Evolutionary conservation across 2,888 invertebrate genomes (phyloP).

Genomic region (Sarcophaga variegata): DNA sequence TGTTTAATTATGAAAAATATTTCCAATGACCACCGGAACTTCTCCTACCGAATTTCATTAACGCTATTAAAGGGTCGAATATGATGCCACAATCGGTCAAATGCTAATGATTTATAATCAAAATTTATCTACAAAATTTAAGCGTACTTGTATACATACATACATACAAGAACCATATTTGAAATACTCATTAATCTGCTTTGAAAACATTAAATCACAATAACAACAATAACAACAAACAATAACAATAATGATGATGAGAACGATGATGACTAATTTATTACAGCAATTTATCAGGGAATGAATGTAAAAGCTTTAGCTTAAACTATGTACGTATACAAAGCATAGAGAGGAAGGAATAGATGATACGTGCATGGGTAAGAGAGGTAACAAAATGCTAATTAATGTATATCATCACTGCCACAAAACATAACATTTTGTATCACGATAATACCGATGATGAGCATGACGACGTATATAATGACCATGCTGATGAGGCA

Average conservation of each 20-base stretch:
- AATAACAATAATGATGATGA: constrained; percentile 14
- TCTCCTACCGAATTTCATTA: neutral
- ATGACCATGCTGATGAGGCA: neutral
- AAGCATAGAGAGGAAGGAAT: neutral
- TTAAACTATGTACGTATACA: neutral
- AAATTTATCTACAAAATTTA: constrained; percentile 13
- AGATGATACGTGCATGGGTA: neutral
- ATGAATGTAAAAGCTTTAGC: constrained; percentile 24
- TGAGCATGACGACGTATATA: constrained; percentile 15
- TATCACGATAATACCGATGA: constrained; percentile 28
- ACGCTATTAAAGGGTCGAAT: neutral
- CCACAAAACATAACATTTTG: constrained; percentile 37
- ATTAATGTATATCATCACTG: constrained; percentile 55
- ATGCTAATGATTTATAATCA: constrained; percentile 17
- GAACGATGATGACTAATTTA: constrained; percentile 42
- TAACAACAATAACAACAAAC: constrained; percentile 8
- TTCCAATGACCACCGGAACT: neutral
- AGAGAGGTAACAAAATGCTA: constrained; percentile 38
- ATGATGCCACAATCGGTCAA: constrained; percentile 4
- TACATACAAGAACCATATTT: neutral
- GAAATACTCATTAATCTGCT: neutral
- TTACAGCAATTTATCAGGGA: constrained; percentile 40
- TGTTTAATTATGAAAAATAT: neutral
- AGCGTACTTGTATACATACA: neutral
- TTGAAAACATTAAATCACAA: constrained; percentile 21